Base-by-base conservation (phyloP, 1,140 invertebrate species). In the Drosophila persimilis region DNA sequence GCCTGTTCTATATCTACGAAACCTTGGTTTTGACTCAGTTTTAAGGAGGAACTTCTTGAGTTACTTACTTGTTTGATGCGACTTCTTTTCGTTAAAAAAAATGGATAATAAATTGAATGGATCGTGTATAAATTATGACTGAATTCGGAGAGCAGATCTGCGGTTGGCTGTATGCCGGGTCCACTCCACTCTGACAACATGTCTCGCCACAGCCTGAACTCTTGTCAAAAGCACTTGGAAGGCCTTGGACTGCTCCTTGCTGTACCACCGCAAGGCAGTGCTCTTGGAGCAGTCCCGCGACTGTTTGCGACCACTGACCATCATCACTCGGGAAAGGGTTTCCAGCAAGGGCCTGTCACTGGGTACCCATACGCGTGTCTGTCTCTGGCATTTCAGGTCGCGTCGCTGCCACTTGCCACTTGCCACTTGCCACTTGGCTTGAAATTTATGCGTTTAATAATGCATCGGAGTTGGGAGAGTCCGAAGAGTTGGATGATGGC, bases 221-320 rank as follows among this genome's bases (percentile, higher is more conserved):
- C 61, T 80, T 85, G 75, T 84, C 76, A 80, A 76, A 72, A 84
- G 80, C 80, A 83, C 71, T 78, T 66, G 63, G 15, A 46, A 57
- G 53, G 58, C 17, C 17, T 17, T 17, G 17, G 53, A 39, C 45
- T 15, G 24, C 22, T 17, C 9, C 48, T 55, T 13, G 11, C 3
- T 13, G 11, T 60, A 52, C 15, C 29, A 59, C 60, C 50, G 67
- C 54, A 60, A 56, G 50, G 31, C 31, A 54, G 20, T 6, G 11
- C 20, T 20, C 6, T 7, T 26, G 48, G 13, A 26, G 48, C 4
- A 11, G 15, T 8, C 24, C 41, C n/a, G 31, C 52, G 20, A 53
- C 71, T 58, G 64, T 26, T 43, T 29, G 66, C 73, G 77, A 75
- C 77, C 76, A 61, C 69, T 58, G 22, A 51, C 62, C 73, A 48